Evolutionary conservation across 2,113 vertebrate genomes (phyloP).

Genomic region (Phaetusa simplex): DNA sequence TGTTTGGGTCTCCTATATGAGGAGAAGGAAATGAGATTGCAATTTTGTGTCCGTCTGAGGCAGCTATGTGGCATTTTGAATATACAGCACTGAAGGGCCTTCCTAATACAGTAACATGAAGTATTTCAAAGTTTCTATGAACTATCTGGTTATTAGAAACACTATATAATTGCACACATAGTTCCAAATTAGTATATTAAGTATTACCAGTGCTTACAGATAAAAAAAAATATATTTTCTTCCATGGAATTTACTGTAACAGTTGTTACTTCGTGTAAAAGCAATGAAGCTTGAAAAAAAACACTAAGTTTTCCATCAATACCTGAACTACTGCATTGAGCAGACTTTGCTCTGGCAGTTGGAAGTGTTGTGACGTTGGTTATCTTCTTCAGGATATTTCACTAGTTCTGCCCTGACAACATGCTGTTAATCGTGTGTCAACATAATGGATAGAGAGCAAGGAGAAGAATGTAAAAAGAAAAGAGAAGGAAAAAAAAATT

Average conservation of each 20-base stretch:
- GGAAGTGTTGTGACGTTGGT: conserved; percentile 73
- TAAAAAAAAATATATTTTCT: background rate
- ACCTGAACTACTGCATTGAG: conserved; percentile 89
- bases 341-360: conserved; percentile 91
- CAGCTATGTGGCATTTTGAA: background rate
- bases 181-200: background rate
- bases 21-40: background rate
- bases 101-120: background rate
- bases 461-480: conserved; percentile 25
- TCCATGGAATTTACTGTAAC: background rate
- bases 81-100: background rate
- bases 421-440: conserved; percentile 78
- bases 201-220: background rate
- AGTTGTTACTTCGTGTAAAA: background rate
- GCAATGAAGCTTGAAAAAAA: background rate
- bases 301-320: conserved; percentile 20
- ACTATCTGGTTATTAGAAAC: background rate
- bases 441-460: conserved; percentile 53
- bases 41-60: background rate
- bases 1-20: background rate
- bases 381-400: conserved; percentile 91
- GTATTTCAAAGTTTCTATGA: background rate
- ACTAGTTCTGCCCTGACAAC: conserved; percentile 95
- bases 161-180: background rate
- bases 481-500: conserved; percentile 41